phyloP scores from a whole-genome alignment of 2,113 vertebrate species.

The Neogale vison region DNA sequence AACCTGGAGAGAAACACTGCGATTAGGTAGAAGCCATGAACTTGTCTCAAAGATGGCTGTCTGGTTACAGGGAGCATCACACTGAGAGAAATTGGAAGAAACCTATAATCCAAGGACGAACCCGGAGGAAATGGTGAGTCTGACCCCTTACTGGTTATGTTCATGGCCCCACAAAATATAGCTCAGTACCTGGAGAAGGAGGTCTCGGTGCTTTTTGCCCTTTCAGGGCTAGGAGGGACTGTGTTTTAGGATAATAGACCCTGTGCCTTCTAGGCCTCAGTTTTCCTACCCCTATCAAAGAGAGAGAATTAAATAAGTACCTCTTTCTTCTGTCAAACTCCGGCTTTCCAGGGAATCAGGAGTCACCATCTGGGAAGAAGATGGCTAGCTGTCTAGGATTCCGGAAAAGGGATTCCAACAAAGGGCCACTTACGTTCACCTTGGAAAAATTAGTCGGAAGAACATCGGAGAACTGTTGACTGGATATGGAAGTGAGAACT shows the following conservation, averaged over 20 bases:
- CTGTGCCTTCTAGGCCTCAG: neutral
- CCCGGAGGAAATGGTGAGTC: fast-evolving
- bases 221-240: neutral
- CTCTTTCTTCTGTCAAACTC: neutral
- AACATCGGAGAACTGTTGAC: neutral
- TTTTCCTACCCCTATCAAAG: neutral
- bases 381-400: neutral
- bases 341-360: neutral
- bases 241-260: neutral
- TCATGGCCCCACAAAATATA: too few species aligned
- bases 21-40: neutral
- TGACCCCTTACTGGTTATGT: neutral
- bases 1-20: neutral
- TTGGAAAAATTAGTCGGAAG: neutral
- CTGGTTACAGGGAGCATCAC: neutral
- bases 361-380: neutral
- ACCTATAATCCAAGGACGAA: neutral
- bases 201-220: neutral
- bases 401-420: neutral
- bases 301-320: neutral
- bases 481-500: neutral
- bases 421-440: neutral
- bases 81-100: neutral
- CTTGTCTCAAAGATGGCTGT: neutral
- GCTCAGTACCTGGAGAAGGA: neutral